Percentiles rank a stretch among this genome's conserved stretches.
Conservation (phyloP, 37 sponge, comb jelly and placozoan species). For the Eunapius fragilis region DNA sequence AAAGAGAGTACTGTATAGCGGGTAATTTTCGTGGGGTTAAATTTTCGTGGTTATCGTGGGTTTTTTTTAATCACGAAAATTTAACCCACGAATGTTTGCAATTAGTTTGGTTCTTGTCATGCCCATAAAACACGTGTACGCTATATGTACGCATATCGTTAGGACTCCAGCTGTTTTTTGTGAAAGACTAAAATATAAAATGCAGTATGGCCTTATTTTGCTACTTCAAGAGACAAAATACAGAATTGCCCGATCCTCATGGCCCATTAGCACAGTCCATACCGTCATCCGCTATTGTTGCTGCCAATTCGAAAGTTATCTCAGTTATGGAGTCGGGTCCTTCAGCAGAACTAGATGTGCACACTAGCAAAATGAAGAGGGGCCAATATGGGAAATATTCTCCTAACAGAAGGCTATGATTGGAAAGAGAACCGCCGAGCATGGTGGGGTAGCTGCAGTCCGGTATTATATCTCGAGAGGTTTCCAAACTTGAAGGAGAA, state of each 20-base stretch:
- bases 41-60: not conserved
- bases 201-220: not conserved
- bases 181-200: not conserved
- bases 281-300: not conserved
- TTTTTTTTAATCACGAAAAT: not conserved
- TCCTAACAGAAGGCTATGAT: constrained; percentile 18
- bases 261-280: not conserved
- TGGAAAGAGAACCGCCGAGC: constrained; percentile 12
- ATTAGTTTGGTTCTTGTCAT: not conserved
- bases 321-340: constrained; percentile 4
- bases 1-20: not conserved
- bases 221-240: not conserved
- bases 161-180: not conserved
- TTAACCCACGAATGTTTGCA: not conserved
- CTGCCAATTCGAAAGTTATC: not conserved
- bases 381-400: constrained; percentile 14
- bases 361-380: not conserved
- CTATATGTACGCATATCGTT: not conserved
- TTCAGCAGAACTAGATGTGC: not conserved
- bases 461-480: not conserved
- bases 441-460: not conserved
- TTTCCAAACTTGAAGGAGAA: constrained; percentile 7
- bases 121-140: not conserved
- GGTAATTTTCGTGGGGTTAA: not conserved
- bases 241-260: not conserved